Conservation (phyloP, 1,140 invertebrate genomes). For the Drosophila saltans region DNA sequence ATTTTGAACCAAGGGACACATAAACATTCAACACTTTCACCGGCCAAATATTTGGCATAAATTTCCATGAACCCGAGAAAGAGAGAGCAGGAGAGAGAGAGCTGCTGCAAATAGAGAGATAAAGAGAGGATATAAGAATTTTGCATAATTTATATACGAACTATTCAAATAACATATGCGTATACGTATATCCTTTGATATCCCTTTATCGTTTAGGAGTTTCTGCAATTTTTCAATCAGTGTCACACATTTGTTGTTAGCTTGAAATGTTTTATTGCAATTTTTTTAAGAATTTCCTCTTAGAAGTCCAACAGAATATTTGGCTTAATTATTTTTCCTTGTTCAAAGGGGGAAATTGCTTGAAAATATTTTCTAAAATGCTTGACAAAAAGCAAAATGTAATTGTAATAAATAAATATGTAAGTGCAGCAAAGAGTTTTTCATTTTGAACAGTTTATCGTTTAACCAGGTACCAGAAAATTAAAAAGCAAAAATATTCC, state of each 20-base stretch:
- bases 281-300: constrained; percentile 6
- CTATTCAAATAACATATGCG: constrained; percentile 66
- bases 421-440: not conserved
- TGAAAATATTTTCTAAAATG: constrained; percentile 33
- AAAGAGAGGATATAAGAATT: constrained; percentile 30
- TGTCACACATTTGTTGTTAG: constrained; percentile 65
- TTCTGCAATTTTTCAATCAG: constrained; percentile 76
- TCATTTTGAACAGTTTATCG: not conserved
- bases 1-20: constrained; percentile 15
- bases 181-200: constrained; percentile 17
- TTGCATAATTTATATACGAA: constrained; percentile 72
- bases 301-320: constrained; percentile 44
- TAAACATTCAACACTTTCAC: constrained; percentile 65
- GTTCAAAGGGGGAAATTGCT: constrained; percentile 25
- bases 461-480: not conserved
- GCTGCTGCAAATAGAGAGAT: not conserved
- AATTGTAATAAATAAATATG: constrained; percentile 6
- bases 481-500: not conserved
- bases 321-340: constrained; percentile 64
- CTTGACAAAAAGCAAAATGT: constrained; percentile 18
- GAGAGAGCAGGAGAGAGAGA: not conserved
- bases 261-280: constrained; percentile 57
- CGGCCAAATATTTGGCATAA: constrained; percentile 71
- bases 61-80: constrained; percentile 29
- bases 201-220: constrained; percentile 48